Evolutionary conservation across 1,140 invertebrate species (phyloP).

Genomic region (Vollenhovia emeryi): DNA sequence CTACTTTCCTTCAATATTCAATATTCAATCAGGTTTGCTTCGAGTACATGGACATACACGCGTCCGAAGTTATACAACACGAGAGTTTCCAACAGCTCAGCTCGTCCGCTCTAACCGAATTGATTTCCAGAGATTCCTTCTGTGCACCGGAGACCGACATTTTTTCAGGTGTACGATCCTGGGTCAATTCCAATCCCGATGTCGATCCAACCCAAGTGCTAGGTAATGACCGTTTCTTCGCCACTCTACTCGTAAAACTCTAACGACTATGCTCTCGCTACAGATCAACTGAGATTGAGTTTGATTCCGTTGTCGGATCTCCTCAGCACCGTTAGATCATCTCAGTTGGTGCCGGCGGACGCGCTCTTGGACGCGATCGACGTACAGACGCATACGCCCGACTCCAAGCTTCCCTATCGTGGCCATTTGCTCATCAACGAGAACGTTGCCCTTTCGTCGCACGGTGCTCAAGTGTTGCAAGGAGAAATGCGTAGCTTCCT

Average conservation of each 20-base stretch:
- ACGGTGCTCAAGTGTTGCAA: conserved; percentile 92
- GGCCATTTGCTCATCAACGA: conserved; percentile 94
- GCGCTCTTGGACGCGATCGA: conserved; percentile 96
- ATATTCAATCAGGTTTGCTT: conserved; percentile 89
- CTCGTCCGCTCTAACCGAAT: conserved; percentile 91
- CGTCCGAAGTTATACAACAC: conserved; percentile 92
- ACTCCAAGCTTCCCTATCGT: conserved; percentile 92
- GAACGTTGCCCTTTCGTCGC: conserved; percentile 93
- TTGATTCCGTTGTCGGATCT: conserved; percentile 95
- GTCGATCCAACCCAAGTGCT: conserved; percentile 86
- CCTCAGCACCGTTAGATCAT: conserved; percentile 94
- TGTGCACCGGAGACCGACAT: conserved; percentile 98
- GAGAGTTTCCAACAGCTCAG: conserved; percentile 95
- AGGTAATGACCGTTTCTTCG: conserved; percentile 75
- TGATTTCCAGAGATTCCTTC: conserved; percentile 97
- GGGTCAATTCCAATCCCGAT: conserved; percentile 92
- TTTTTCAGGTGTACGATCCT: conserved; percentile 94
- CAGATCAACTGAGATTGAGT: conserved; percentile 91
- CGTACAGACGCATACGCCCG: conserved; percentile 91
- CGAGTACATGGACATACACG: conserved; percentile 95
- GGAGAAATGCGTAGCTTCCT: conserved; percentile 95
- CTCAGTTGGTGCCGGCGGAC: conserved; percentile 92
- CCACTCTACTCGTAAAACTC: too few relatives aligned
- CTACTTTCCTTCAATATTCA: too few relatives aligned
- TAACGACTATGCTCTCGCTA: too few relatives aligned